phyloP scores from a whole-genome alignment of 2,113 vertebrate species.

The Oreotrochilus melanogaster region DNA sequence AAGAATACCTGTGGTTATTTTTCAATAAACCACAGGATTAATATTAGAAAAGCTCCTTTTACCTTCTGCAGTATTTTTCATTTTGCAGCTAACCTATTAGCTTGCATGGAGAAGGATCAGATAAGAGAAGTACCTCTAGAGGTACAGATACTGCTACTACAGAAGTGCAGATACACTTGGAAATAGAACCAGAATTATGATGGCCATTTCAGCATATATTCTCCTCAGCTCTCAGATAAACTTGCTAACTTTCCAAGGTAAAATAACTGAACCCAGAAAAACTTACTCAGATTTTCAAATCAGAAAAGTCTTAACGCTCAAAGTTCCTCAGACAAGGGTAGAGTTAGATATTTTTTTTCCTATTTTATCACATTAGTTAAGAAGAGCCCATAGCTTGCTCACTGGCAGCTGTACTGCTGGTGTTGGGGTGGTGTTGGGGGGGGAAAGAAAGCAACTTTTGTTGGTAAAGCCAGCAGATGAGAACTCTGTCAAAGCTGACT shows the following conservation, averaged over 20 bases:
- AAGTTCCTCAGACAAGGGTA: not conserved
- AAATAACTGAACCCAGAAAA: not conserved
- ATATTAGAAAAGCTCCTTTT: not conserved
- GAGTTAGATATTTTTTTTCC: not conserved
- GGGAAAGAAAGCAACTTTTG: not conserved
- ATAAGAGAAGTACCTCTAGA: not conserved
- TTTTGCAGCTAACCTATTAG: not conserved
- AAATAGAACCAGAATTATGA: not conserved
- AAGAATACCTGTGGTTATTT: not conserved
- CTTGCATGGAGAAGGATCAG: not conserved
- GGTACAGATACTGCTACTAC: not conserved
- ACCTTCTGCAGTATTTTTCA: not conserved
- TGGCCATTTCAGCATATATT: not conserved
- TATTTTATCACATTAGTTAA: not conserved
- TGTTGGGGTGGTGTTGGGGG: not conserved
- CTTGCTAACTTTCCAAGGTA: not conserved
- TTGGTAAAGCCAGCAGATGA: not conserved
- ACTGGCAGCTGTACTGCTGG: rapidly evolving
- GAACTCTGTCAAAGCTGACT: not conserved
- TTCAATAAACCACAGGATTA: not conserved
- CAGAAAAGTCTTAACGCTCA: not conserved
- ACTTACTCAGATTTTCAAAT: not conserved
- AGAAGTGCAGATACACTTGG: not conserved
- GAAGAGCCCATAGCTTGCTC: not conserved
- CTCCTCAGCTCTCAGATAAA: not conserved